Evolutionary conservation across 1,140 invertebrate species (phyloP).

Genomic region (Nephila pilipes): DNA sequence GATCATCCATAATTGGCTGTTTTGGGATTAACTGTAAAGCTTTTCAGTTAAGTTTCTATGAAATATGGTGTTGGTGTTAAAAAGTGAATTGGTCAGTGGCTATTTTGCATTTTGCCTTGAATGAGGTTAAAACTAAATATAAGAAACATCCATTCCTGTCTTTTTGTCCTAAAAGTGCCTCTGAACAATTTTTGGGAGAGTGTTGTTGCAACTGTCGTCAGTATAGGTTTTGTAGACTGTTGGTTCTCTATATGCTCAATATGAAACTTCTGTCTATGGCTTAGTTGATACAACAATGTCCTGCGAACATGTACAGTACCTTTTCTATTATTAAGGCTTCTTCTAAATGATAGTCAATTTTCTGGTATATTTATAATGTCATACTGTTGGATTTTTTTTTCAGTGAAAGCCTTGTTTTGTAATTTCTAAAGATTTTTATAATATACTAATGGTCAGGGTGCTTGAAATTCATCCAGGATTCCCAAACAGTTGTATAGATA

Average conservation of each 20-base stretch:
- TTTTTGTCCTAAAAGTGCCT: conserved; percentile 70
- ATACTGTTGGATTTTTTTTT: background rate
- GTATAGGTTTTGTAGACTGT: conserved; percentile 65
- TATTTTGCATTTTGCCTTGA: conserved; percentile 12
- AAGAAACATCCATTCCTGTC: conserved; percentile 53
- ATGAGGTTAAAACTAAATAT: background rate
- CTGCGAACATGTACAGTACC: conserved; percentile 10
- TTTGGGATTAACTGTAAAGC: background rate
- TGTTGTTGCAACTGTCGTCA: conserved; percentile 43
- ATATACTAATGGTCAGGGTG: too few species aligned
- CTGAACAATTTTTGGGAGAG: conserved; percentile 61
- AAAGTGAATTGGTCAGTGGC: conserved; percentile 42
- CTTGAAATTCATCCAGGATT: too few species aligned
- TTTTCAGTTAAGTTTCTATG: background rate
- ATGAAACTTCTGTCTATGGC: conserved; percentile 13
- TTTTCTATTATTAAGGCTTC: conserved; percentile 1
- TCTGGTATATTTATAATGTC: background rate
- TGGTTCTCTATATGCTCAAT: conserved; percentile 66
- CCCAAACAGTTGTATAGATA: too few species aligned
- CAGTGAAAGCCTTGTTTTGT: too few species aligned
- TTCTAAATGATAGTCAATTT: background rate
- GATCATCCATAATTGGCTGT: too few species aligned
- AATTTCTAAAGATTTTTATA: too few species aligned
- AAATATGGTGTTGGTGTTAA: background rate
- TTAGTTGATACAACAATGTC: background rate